A percentile compares a stretch with the other conserved stretches of the same genome.
These are phyloP conservation scores for Cirrhinus mrigala DNA, from an alignment of 2,797 vertebrate genomes.

Conservation along the genomic window DNA sequence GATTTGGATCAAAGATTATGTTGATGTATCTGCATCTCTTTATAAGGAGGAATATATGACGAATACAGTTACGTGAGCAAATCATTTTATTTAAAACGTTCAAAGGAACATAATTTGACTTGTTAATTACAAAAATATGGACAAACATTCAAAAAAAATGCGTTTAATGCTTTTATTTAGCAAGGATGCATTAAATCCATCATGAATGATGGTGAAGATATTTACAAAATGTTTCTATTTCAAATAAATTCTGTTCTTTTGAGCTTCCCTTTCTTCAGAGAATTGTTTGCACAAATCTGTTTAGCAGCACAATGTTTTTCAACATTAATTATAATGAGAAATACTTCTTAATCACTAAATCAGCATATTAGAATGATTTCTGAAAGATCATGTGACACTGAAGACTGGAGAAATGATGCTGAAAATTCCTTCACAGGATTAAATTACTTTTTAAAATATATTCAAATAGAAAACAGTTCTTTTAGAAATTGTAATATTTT, in stretches of 20 bases:
- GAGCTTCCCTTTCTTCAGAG: neutral
- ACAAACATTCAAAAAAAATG: neutral
- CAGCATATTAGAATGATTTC: neutral
- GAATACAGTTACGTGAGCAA: neutral
- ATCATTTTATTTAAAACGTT: slow-evolving; percentile 1
- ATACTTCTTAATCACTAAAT: neutral
- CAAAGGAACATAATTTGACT: neutral
- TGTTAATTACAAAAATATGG: neutral
- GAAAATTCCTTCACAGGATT: neutral
- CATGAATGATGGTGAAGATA: neutral
- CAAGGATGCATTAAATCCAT: neutral
- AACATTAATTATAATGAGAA: neutral
- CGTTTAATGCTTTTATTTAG: neutral
- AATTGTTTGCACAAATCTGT: neutral
- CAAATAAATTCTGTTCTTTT: neutral
- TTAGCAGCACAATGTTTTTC: neutral
- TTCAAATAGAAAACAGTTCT: neutral
- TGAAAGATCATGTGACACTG: neutral
- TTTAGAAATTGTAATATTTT: neutral
- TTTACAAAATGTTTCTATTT: neutral
- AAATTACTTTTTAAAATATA: neutral
- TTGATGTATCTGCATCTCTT: neutral
- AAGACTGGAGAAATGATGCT: neutral
- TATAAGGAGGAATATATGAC: neutral
- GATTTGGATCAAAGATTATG: neutral